Percentiles rank a stretch among this genome's conserved stretches.
These are phyloP conservation scores for Acrocephalus scirpaceus DNA, from an alignment of 2,797 vertebrate genomes.

Conservation along the genomic window DNA sequence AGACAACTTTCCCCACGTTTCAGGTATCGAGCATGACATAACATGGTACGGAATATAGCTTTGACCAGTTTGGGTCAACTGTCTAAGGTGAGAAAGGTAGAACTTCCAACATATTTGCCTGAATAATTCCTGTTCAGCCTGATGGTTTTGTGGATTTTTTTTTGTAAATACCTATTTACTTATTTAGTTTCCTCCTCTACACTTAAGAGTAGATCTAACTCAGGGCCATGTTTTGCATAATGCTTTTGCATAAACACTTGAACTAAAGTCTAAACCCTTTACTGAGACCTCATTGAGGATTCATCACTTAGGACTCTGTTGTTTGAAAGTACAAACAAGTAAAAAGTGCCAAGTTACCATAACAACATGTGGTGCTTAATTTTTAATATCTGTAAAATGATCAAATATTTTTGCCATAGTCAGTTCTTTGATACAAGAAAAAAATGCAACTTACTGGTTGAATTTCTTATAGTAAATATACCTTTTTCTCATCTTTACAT, in stretches of 20 bases:
- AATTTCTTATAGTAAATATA: not conserved
- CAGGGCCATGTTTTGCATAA: not conserved
- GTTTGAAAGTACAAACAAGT: not conserved
- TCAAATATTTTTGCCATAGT: not conserved
- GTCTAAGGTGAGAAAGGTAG: not conserved
- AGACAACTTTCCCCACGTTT: not conserved
- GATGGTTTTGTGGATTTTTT: not conserved
- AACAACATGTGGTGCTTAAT: not conserved
- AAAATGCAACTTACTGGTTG: not conserved
- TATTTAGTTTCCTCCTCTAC: not conserved
- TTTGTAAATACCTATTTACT: not conserved
- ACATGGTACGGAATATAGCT: accelerated
- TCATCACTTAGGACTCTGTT: not conserved
- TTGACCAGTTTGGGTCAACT: not conserved
- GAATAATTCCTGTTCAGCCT: not conserved
- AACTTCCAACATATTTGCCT: not conserved
- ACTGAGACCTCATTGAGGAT: not conserved
- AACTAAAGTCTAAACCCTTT: not conserved
- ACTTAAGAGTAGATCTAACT: not conserved
- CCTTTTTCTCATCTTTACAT: not conserved
- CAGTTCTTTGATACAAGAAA: not conserved
- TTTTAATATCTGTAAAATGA: not conserved
- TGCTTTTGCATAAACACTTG: not conserved
- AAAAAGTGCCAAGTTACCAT: not conserved
- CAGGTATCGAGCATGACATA: not conserved